These are phyloP conservation scores for Pristionchus exspectatus DNA, from an alignment of 2,888 invertebrate species.

Conservation along the genomic window DNA sequence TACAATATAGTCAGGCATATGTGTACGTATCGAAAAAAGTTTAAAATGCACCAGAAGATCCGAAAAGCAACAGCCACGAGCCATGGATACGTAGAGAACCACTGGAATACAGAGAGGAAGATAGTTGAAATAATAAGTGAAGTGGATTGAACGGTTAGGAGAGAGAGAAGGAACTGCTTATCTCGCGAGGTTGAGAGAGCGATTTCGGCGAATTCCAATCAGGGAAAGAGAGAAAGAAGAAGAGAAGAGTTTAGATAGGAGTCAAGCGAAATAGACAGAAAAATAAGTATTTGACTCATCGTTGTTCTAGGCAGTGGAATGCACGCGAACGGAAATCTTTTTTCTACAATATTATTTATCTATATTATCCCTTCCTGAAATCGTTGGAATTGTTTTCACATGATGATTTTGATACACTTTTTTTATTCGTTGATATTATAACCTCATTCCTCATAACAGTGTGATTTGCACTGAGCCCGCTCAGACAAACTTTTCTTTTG, in stretches of 20 bases:
- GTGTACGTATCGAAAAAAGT: neutral
- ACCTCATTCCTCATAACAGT: neutral
- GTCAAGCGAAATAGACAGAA: neutral
- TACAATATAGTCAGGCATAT: neutral
- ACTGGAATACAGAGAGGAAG: neutral
- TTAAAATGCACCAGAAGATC: neutral
- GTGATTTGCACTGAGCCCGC: neutral
- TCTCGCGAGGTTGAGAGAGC: neutral
- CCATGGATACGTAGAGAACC: neutral
- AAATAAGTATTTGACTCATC: neutral
- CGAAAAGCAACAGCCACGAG: constrained; percentile 11
- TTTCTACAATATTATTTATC: no score
- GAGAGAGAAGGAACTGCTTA: neutral
- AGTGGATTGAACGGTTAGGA: constrained; percentile 5
- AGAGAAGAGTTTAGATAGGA: neutral
- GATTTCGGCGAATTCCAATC: constrained; percentile 44
- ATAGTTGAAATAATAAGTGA: neutral
- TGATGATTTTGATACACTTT: no score
- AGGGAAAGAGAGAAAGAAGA: constrained; percentile 28
- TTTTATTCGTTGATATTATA: neutral
- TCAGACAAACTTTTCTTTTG: neutral
- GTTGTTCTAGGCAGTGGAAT: neutral
- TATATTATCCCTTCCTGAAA: no score
- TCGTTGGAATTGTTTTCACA: no score
- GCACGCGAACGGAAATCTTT: no score